phyloP scores from a whole-genome alignment of 2,113 vertebrate genomes.

The Chlorodrepanis virens region DNA sequence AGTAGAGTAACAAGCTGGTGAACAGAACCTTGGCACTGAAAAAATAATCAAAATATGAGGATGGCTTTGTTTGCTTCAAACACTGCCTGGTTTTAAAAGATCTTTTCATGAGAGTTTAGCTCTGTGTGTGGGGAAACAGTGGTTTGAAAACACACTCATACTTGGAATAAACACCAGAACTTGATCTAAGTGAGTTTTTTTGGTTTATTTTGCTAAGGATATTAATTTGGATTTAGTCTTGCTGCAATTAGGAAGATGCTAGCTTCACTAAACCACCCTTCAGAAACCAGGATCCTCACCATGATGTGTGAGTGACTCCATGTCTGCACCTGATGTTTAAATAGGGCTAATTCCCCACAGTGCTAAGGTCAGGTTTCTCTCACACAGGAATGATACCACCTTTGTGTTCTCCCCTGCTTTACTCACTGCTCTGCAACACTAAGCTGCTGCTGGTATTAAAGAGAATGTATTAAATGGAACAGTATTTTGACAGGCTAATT shows the following conservation, averaged over 20 bases:
- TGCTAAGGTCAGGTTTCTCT: neutral
- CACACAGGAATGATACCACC: neutral
- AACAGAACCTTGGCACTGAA: neutral
- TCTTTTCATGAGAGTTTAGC: neutral
- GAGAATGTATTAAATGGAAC: neutral
- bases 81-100: neutral
- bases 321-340: neutral
- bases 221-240: neutral
- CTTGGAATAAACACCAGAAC: neutral
- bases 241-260: neutral
- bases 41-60: neutral
- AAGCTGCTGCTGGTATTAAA: neutral
- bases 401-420: neutral
- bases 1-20: neutral
- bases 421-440: neutral
- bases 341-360: neutral
- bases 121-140: neutral
- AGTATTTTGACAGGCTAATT: neutral
- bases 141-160: neutral
- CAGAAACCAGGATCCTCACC: neutral
- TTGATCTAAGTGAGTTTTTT: neutral
- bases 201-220: neutral
- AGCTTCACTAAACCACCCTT: neutral
- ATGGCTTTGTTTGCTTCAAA: neutral
- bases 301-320: neutral